Percentiles rank a stretch among this genome's conserved stretches.
Conservation (phyloP, 2,797 vertebrate species). For the Mastacembelus armatus region DNA sequence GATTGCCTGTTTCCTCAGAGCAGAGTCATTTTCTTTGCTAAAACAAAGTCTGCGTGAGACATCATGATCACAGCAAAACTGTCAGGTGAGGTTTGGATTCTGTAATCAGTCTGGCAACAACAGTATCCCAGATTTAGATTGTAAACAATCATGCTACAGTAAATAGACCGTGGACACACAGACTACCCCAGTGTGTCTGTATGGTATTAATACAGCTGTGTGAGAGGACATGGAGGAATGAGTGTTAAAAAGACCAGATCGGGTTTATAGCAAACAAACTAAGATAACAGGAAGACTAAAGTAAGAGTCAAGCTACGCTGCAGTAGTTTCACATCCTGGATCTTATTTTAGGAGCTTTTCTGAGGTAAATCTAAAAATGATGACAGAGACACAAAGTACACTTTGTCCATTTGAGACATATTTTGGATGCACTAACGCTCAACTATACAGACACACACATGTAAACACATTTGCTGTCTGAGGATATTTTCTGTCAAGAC, state of each 20-base stretch:
- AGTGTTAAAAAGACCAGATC: conserved; percentile 34
- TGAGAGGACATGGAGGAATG: conserved; percentile 19
- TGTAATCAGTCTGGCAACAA: conserved; percentile 37
- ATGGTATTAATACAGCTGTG: conserved; percentile 64
- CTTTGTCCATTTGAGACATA: background rate
- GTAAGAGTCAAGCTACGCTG: conserved; percentile 33
- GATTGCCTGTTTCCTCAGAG: conserved; percentile 36
- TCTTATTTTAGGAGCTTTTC: conserved; percentile 1
- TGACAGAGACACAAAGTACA: background rate
- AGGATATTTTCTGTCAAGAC: too few relatives aligned
- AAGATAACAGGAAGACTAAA: conserved; percentile 45
- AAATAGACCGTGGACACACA: conserved; percentile 48
- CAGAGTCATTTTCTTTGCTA: conserved; percentile 17
- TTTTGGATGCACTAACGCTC: background rate
- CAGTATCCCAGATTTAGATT: conserved; percentile 41
- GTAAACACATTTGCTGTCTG: too few relatives aligned
- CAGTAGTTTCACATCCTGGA: conserved; percentile 43
- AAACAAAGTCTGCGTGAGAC: conserved; percentile 12
- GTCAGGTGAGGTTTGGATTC: conserved; percentile 20
- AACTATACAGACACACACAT: background rate
- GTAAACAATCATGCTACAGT: conserved; percentile 55
- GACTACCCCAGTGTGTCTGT: background rate
- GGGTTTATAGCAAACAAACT: conserved; percentile 45
- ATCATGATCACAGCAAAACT: background rate
- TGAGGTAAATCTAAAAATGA: conserved; percentile 12